Evolutionary conservation across 2,113 vertebrate species (phyloP).

Genomic region (Cryptotis parvus): DNA sequence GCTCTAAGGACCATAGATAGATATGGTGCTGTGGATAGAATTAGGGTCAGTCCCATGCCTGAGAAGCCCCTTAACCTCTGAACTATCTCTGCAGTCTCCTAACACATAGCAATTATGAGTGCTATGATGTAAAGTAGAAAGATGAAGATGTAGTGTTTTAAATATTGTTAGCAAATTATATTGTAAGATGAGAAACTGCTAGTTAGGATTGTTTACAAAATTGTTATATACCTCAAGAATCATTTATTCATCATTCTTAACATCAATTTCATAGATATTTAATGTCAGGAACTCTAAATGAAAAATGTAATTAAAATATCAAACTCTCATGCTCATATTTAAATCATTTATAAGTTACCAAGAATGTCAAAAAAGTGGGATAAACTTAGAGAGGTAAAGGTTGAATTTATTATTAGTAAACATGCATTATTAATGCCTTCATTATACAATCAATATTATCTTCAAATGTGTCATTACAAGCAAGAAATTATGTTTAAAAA

Average conservation of each 20-base stretch:
- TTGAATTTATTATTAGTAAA: conserved; percentile 59
- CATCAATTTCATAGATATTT: neutral
- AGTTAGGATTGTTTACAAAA: neutral
- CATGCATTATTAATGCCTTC: conserved; percentile 60
- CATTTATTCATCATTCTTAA: neutral
- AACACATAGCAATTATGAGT: neutral
- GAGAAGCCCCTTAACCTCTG: too few relatives aligned
- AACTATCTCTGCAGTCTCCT: too few relatives aligned
- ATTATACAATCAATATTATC: conserved; percentile 58
- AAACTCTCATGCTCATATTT: conserved; percentile 55
- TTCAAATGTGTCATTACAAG: conserved; percentile 10
- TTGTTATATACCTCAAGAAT: neutral
- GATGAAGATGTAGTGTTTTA: neutral
- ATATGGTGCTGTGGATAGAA: too few relatives aligned
- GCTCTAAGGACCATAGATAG: too few relatives aligned
- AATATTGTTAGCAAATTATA: neutral
- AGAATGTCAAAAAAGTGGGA: conserved; percentile 61
- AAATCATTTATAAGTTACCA: conserved; percentile 54
- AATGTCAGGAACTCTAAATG: neutral
- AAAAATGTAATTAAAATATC: conserved; percentile 28
- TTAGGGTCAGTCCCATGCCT: too few relatives aligned
- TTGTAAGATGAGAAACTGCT: neutral
- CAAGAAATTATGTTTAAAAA: conserved; percentile 7
- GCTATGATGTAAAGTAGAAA: neutral
- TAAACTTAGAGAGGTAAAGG: conserved; percentile 69